Evolutionary conservation across 2,888 invertebrate genomes (phyloP), one percentile per base, ranked within the genome.

Genomic region (Perdita meconis): DNA sequence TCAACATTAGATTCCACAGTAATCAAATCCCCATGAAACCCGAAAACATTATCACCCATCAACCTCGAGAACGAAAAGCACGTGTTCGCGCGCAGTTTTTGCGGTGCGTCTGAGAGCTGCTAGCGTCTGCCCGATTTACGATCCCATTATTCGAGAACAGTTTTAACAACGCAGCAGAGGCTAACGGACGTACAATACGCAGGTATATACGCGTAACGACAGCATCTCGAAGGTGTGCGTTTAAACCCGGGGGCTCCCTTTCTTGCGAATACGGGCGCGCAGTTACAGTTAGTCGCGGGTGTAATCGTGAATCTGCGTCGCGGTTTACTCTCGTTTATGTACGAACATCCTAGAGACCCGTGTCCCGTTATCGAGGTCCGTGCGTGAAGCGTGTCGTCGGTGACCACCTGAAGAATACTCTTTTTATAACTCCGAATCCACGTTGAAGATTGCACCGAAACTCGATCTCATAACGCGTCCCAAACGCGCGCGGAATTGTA

Each of bases 201-300:
- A 26, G 30, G 44, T 30, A 6, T 30, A 30, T 53, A 68, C 67
- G 64, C 69, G 26, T 69, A 77, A 79, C 51, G 82, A 55, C 24
- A 44, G 44, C 53, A 30, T 69, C 73, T 66, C 61, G 50, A n/a
- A 36, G 59, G 50, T 42, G 63, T 24, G 51, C 44, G 78, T 60
- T 44, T 22, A 70, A 67, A 72, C 66, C 70, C 38, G 3, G 24
- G 40, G 71, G 55, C 68, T 59, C 30, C 67, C 53, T 79, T 73
- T 59, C 72, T 61, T 68, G 56, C 69, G 42, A 69, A 42, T 56
- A 64, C 40, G 56, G 56, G 73, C 56, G 73, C 56, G 59, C 53
- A 57, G 66, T 69, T 83, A 84, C 83, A 75, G 83, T 84, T 83
- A 83, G 63, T 65, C 71, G 75, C 83, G 78, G 78, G 82, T 75